Percentiles rank a stretch among this genome's conserved stretches.
phyloP scores from a whole-genome alignment of 2,113 vertebrate species.

The Amia ocellicauda region DNA sequence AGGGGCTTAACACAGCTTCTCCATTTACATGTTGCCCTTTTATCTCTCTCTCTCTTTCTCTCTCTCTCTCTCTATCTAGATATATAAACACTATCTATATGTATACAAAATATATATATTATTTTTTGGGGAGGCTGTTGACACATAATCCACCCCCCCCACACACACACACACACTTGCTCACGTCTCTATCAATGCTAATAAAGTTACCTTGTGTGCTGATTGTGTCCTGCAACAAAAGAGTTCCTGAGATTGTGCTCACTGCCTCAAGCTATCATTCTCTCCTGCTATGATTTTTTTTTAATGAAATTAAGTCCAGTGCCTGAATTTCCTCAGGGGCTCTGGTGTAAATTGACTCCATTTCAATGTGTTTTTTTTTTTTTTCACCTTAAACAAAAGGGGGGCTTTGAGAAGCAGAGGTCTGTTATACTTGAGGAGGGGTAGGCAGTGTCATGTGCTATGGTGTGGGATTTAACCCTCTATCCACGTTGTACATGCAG shows the following conservation, averaged over 20 bases:
- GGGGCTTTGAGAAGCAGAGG: background rate
- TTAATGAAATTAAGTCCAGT: conserved; percentile 26
- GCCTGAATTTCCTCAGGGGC: conserved; percentile 25
- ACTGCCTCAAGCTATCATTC: conserved; percentile 12
- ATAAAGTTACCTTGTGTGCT: conserved; percentile 16
- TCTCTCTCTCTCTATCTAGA: no score
- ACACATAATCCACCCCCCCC: background rate
- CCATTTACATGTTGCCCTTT: background rate
- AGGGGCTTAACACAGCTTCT: background rate
- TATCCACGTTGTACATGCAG: no score
- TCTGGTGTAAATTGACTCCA: conserved; percentile 22
- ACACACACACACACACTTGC: background rate
- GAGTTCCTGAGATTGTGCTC: conserved; percentile 9
- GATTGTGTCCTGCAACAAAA: conserved; percentile 22
- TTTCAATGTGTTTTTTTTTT: conserved; percentile 22
- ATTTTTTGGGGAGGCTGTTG: no score
- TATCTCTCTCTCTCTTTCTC: no score
- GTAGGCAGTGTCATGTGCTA: no score
- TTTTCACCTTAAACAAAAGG: conserved; percentile 16
- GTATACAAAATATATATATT: background rate
- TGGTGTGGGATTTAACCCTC: no score
- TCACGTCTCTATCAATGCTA: conserved; percentile 15
- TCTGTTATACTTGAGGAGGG: no score
- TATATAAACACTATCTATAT: no score
- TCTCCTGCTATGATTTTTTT: conserved; percentile 18